Evolutionary conservation across 64 coral and sea anemone genomes (phyloP).

Genomic region (Acropora yongei): DNA sequence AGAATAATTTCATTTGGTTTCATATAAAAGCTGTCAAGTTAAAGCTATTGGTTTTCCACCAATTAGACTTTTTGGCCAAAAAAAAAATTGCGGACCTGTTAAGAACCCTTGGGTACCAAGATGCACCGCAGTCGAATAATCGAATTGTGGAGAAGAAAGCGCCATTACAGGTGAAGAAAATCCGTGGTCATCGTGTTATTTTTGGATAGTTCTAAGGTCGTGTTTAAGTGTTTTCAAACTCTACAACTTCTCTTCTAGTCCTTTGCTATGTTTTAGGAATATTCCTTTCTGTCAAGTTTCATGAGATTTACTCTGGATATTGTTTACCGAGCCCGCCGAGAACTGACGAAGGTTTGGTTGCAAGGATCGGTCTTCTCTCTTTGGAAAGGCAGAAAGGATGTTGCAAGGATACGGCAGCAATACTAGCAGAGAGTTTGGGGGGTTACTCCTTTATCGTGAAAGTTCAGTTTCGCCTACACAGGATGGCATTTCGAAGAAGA

Average conservation of each 20-base stretch:
- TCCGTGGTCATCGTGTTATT: neutral
- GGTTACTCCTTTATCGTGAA: conserved; percentile 37
- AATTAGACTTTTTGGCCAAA: no score
- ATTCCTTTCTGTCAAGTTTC: neutral
- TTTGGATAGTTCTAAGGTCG: conserved; percentile 5
- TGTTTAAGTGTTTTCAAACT: neutral
- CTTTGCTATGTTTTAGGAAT: neutral
- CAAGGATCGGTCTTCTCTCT: neutral
- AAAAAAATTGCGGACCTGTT: no score
- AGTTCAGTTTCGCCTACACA: neutral
- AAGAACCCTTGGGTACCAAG: no score
- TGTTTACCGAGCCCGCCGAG: neutral
- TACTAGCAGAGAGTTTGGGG: conserved; percentile 37
- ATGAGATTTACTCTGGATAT: neutral
- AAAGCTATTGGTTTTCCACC: no score
- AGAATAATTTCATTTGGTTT: no score
- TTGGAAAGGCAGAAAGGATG: neutral
- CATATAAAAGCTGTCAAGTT: neutral
- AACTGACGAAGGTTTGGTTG: neutral
- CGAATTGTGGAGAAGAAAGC: no score
- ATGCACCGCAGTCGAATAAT: no score
- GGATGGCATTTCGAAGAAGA: neutral
- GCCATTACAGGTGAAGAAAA: no score
- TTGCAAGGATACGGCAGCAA: conserved; percentile 4
- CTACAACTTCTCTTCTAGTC: neutral